Percentiles rank a stretch among this genome's conserved stretches.
Evolutionary conservation across 2,113 vertebrate species (phyloP).

Genomic region (Himantopus leucocephalus): DNA sequence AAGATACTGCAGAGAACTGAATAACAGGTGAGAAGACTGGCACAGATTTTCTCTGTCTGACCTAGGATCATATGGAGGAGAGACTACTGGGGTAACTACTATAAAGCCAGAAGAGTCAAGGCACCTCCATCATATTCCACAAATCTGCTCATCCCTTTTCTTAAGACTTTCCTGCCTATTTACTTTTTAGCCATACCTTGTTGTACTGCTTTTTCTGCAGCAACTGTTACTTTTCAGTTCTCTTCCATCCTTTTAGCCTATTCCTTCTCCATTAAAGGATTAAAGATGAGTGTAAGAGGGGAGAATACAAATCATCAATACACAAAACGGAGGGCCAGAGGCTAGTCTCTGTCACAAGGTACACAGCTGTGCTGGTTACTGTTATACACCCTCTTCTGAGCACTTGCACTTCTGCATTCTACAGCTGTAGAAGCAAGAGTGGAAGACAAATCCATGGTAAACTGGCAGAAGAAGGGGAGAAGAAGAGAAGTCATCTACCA

Average conservation of each 20-base stretch:
- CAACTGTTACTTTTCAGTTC: neutral
- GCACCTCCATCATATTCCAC: neutral
- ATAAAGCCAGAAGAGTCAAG: neutral
- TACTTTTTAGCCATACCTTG: neutral
- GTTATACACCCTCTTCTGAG: neutral
- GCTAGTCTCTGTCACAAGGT: neutral
- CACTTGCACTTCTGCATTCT: neutral
- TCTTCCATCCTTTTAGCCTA: neutral
- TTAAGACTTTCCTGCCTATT: neutral
- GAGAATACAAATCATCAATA: neutral
- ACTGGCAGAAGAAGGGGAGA: neutral
- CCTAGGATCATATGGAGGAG: neutral
- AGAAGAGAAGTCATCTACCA: neutral
- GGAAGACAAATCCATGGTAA: accelerated
- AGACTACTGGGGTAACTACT: neutral
- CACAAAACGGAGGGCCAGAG: neutral
- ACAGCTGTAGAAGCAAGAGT: neutral
- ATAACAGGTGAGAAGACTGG: neutral
- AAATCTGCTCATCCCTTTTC: neutral
- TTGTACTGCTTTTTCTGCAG: neutral
- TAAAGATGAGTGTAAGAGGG: neutral
- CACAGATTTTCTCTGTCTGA: neutral
- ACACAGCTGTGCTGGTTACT: neutral
- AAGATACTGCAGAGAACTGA: neutral
- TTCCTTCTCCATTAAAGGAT: neutral